Conservation (phyloP, 2,113 vertebrate species). For the Oenanthe melanoleuca region DNA sequence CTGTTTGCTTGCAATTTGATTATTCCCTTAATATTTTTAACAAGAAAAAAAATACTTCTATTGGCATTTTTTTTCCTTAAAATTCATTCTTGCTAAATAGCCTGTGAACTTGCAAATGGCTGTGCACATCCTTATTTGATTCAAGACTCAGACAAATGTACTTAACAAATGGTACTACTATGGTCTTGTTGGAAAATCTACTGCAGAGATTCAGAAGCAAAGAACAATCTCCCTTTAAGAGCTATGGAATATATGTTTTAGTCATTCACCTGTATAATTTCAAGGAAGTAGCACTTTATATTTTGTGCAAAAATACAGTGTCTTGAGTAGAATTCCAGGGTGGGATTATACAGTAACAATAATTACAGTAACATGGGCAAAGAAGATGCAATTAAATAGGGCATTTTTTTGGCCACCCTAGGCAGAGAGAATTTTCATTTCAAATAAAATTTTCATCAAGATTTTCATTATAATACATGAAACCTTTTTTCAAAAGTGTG, state of each 20-base stretch:
- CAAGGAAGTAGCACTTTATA: slow-evolving; percentile 13
- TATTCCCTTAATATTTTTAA: background rate
- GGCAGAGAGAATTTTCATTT: background rate
- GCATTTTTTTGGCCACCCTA: background rate
- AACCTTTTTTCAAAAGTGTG: background rate
- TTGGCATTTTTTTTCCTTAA: background rate
- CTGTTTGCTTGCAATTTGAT: background rate
- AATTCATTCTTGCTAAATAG: background rate
- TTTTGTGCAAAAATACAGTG: background rate
- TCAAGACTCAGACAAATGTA: slow-evolving; percentile 34
- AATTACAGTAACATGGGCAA: background rate
- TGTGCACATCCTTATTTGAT: background rate
- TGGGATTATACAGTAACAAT: background rate
- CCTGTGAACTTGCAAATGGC: background rate
- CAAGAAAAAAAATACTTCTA: background rate
- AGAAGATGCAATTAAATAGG: background rate
- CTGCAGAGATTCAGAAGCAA: background rate
- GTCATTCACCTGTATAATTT: slow-evolving; percentile 4
- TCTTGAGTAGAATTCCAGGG: slow-evolving; percentile 9
- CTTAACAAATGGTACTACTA: slow-evolving; percentile 24
- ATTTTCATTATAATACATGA: background rate
- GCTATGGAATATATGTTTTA: slow-evolving; percentile 14
- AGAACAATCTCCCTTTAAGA: background rate
- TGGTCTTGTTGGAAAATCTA: slow-evolving; percentile 1
- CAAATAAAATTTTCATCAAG: background rate